Conservation (phyloP, 1,140 invertebrate genomes). For the Papilio dardanus region DNA sequence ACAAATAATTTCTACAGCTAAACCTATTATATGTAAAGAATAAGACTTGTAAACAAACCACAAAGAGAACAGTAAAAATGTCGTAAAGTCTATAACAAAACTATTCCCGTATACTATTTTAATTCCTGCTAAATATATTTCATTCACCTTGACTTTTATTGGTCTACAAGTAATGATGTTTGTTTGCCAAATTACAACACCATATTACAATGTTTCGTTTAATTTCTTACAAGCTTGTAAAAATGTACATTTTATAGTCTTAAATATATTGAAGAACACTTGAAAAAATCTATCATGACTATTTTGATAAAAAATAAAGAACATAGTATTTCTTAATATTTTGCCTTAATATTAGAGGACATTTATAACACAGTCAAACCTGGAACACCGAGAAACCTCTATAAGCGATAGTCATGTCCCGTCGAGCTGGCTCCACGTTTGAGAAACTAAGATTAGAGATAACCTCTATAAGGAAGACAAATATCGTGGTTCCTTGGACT, state of each 20-base stretch:
- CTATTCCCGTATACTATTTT: not conserved
- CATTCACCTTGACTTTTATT: not conserved
- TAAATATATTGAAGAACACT: no score
- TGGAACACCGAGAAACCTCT: no score
- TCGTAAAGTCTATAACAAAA: not conserved
- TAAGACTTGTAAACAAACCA: not conserved
- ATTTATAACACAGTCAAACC: no score
- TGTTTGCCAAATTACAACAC: constrained; percentile 10
- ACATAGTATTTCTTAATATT: no score
- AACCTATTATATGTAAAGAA: not conserved
- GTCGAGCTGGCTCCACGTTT: no score
- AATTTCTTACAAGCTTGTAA: not conserved
- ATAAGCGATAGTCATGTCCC: no score
- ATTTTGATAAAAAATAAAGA: not conserved
- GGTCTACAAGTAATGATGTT: constrained; percentile 8
- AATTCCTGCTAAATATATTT: not conserved
- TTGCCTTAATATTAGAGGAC: no score
- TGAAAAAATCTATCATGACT: no score
- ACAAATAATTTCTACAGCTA: not conserved
- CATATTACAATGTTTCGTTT: constrained; percentile 11
- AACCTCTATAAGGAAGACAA: no score
- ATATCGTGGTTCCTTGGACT: no score
- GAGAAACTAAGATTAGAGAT: no score
- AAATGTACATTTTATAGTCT: no score
- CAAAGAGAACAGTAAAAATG: not conserved